A percentile compares a stretch with the other conserved stretches of the same genome.
Evolutionary conservation across 2,797 vertebrate genomes (phyloP).

Genomic region (Arnoldichthys spilopterus): DNA sequence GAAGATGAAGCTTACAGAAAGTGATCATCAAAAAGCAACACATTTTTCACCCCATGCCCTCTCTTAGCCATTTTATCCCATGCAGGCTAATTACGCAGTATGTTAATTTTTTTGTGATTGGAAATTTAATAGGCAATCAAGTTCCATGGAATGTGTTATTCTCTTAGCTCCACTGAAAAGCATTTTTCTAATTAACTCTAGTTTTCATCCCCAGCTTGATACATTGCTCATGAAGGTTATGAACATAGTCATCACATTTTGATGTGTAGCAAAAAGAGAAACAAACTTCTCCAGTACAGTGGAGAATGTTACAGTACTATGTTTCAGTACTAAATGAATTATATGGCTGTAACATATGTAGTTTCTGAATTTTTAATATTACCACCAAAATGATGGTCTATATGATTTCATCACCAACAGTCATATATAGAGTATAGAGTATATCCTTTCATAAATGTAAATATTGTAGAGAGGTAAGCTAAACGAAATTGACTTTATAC

Average conservation of each 20-base stretch:
- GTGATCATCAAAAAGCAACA: conserved; percentile 49
- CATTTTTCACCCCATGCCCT: conserved; percentile 57
- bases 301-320: not conserved
- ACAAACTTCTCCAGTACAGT: conserved; percentile 32
- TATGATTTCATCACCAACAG: no score
- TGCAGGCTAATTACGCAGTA: conserved; percentile 53
- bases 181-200: conserved; percentile 57
- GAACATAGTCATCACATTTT: conserved; percentile 40
- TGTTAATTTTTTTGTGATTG: conserved; percentile 55
- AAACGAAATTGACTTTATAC: no score
- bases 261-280: conserved; percentile 16
- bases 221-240: conserved; percentile 45
- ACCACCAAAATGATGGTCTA: not conserved
- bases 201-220: conserved; percentile 46
- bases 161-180: conserved; percentile 44
- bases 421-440: no score
- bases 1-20: conserved; percentile 48
- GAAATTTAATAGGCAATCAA: conserved; percentile 59
- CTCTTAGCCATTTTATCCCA: conserved; percentile 57
- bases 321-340: no score
- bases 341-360: no score
- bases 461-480: no score
- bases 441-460: no score
- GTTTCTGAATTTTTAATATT: not conserved
- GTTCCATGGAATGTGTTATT: conserved; percentile 50